Conservation (phyloP, 2,113 vertebrate genomes). For the Aptenodytes patagonicus region DNA sequence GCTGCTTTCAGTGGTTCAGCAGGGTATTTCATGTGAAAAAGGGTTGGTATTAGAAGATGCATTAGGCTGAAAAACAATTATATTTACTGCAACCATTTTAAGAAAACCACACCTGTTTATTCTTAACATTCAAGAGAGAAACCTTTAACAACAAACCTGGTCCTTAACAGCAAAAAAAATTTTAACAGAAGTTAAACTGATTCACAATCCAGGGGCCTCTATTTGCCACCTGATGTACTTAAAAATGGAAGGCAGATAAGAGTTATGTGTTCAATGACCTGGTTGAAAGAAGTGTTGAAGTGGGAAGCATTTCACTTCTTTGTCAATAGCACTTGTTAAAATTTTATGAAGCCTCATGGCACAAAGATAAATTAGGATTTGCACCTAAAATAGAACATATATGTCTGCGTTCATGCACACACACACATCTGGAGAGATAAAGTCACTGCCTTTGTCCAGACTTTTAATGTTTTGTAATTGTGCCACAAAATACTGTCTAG, state of each 20-base stretch:
- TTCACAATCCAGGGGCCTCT: background rate
- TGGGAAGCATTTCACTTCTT: background rate
- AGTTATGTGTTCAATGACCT: background rate
- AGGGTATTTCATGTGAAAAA: conserved; percentile 97
- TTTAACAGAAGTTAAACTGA: background rate
- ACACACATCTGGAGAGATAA: background rate
- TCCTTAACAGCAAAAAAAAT: background rate
- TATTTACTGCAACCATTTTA: conserved; percentile 73
- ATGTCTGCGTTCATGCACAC: background rate
- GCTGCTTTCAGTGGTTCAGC: conserved; percentile 84
- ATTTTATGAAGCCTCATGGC: background rate
- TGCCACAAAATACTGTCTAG: background rate
- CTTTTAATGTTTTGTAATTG: background rate
- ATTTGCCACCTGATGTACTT: background rate
- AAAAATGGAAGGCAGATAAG: background rate
- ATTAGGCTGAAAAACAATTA: conserved; percentile 89
- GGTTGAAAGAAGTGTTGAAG: background rate
- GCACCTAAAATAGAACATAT: background rate
- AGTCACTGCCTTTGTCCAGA: background rate
- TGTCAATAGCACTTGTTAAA: background rate
- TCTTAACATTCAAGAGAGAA: conserved; percentile 56
- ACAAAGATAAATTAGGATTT: background rate
- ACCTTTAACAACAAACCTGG: background rate
- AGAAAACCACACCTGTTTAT: conserved; percentile 13
- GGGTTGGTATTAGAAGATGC: conserved; percentile 96